Base-by-base conservation (phyloP, 1,140 invertebrate species). In the Diorhabda carinulata region DNA sequence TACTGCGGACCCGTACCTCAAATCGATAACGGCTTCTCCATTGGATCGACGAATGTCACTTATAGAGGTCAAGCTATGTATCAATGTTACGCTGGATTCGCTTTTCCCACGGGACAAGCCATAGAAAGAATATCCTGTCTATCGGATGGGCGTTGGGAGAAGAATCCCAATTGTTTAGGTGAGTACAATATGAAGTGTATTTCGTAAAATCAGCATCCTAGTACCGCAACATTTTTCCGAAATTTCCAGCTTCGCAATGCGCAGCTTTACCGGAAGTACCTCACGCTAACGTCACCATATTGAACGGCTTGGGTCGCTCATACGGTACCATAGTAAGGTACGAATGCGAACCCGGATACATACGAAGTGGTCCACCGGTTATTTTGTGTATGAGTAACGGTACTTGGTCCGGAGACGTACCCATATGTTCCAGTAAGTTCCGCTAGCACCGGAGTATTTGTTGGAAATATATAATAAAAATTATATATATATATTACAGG, bases 1-100 rank as follows among this genome's bases (percentile, higher is more conserved):
- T 98, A 98, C 79, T 98, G 96, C 82, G 95, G 95, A 64, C 95
- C 96, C 45, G 96, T 98, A 42, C 96, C 96, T 67, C 96, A 98
- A 86, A 98, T 98, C 68, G 94, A 97, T 76, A 98, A 98, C 80
- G 96, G 96, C 60, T 98, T 97, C 80, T 97, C 96, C 1, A 96
- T 97, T 78, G 93, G 92, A 61, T 95, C 96, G 2, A 92, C 93
- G 0, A 98, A 98, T 80, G 96, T 98, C 3, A 98, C 96, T 1
- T 98, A 95, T 76, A 87, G 89, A 70, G 96, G 96, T 8, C 85
- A 95, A 72, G 96, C 95, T 41, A 96, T 93, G 72, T 98, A 98
- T 81, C 94, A 97, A 77, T 98, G 96, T 81, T 98, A 98, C 78
- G 95, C 96, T 56, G 96, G 96, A 45, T 98, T 98, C 80, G 93